phyloP scores from a whole-genome alignment of 2,888 invertebrate genomes.

The Vandiemenella viatica region DNA sequence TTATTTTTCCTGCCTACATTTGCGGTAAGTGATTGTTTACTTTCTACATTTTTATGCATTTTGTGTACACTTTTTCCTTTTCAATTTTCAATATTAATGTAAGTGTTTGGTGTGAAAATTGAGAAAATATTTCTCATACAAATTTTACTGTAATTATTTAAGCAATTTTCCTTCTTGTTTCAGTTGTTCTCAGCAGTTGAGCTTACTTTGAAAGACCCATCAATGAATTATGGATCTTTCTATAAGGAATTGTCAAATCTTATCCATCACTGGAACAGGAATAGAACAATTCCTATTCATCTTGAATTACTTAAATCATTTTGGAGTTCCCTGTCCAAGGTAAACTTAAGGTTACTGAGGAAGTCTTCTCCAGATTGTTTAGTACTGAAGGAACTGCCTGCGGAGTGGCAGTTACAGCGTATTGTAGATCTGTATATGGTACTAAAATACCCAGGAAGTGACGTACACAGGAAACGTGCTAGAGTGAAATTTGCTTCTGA shows the following conservation, averaged over 20 bases:
- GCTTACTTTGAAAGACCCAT: constrained; percentile 27
- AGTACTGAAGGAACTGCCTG: too few relatives aligned
- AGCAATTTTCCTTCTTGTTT: constrained; percentile 13
- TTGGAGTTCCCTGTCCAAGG: not conserved
- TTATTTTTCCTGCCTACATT: too few relatives aligned
- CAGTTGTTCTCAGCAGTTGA: constrained; percentile 33
- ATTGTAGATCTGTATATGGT: too few relatives aligned
- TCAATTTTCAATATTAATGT: too few relatives aligned
- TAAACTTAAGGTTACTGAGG: not conserved
- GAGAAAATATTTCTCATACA: too few relatives aligned
- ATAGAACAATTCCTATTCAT: not conserved
- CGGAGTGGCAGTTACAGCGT: too few relatives aligned
- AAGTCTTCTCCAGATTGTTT: not conserved
- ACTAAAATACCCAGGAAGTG: too few relatives aligned
- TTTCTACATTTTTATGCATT: too few relatives aligned
- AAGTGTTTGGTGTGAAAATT: too few relatives aligned
- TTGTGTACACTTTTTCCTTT: too few relatives aligned
- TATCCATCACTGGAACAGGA: constrained; percentile 38
- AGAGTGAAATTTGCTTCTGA: not conserved
- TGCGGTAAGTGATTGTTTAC: too few relatives aligned
- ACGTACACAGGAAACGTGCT: too few relatives aligned
- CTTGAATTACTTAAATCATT: not conserved
- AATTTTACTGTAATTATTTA: not conserved
- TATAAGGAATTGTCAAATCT: constrained; percentile 21
- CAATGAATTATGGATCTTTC: constrained; percentile 30